These are phyloP conservation scores for Heteronetta atricapilla DNA, from an alignment of 2,113 vertebrate genomes.

Conservation along the genomic window DNA sequence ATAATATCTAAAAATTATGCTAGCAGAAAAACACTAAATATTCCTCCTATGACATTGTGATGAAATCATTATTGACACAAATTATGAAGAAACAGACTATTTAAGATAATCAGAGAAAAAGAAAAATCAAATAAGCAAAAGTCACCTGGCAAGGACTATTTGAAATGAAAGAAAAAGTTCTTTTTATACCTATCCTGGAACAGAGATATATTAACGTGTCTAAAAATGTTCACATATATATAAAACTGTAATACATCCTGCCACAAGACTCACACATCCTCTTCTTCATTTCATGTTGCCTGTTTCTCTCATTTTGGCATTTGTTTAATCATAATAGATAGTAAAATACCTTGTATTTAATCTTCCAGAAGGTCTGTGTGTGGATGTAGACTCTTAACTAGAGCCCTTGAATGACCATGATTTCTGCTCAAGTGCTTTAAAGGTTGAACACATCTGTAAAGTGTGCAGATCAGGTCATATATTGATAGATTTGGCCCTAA, in stretches of 20 bases:
- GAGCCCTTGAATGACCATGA: not conserved
- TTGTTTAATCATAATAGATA: not conserved
- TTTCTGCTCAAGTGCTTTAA: not conserved
- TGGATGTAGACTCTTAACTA: not conserved
- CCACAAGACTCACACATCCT: not conserved
- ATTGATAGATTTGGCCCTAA: not conserved
- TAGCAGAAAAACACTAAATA: not conserved
- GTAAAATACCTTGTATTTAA: not conserved
- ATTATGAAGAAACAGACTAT: not conserved
- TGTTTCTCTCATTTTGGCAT: not conserved
- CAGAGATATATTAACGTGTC: rapidly evolving
- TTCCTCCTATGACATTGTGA: not conserved
- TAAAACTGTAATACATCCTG: not conserved
- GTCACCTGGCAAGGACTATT: rapidly evolving
- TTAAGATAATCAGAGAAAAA: not conserved
- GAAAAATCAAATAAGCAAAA: not conserved
- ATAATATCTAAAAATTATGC: not conserved
- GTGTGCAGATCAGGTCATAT: not conserved
- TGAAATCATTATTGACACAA: not conserved
- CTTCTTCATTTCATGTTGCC: not conserved
- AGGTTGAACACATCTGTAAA: not conserved
- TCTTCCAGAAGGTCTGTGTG: not conserved
- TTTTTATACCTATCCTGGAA: not conserved
- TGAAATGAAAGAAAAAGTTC: not conserved
- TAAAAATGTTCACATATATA: not conserved